Percentiles rank a stretch among this genome's conserved stretches.
Conservation (phyloP, 2,113 vertebrate genomes). For the Malurus melanocephalus region DNA sequence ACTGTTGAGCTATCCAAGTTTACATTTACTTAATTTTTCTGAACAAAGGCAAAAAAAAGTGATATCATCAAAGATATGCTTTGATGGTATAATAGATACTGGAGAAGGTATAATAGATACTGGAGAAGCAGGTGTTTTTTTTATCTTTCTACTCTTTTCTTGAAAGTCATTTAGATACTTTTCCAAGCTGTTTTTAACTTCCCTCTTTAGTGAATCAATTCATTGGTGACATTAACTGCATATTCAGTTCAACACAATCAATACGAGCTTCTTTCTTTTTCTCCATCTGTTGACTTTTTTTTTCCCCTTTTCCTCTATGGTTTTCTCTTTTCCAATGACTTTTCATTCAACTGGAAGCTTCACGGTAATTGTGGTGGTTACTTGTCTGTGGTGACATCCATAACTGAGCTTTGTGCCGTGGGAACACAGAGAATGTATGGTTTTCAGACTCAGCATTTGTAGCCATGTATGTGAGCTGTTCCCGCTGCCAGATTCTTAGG, state of each 20-base stretch:
- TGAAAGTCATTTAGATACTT: neutral
- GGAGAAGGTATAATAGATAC: neutral
- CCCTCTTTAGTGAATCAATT: neutral
- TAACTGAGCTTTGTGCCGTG: slow-evolving; percentile 45
- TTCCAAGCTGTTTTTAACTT: neutral
- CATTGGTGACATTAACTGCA: neutral
- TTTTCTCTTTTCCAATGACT: slow-evolving; percentile 33
- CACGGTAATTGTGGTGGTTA: neutral
- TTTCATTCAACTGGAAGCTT: slow-evolving; percentile 45
- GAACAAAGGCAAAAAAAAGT: neutral
- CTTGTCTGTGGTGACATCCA: slow-evolving; percentile 11
- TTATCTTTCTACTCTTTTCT: neutral
- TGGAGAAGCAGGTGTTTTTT: neutral
- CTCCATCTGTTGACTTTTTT: neutral
- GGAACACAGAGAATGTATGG: slow-evolving; percentile 25
- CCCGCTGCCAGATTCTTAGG: slow-evolving; percentile 50
- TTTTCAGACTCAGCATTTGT: slow-evolving; percentile 42
- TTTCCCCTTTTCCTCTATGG: neutral
- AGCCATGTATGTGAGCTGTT: slow-evolving; percentile 23
- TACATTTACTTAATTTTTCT: neutral
- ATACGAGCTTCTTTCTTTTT: neutral
- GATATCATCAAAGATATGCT: neutral
- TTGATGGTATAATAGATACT: neutral
- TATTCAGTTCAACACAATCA: neutral
- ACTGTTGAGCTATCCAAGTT: neutral